Evolutionary conservation across 1,140 invertebrate genomes (phyloP), one percentile per base, ranked within the genome.

Genomic region (Theocolax elegans): DNA sequence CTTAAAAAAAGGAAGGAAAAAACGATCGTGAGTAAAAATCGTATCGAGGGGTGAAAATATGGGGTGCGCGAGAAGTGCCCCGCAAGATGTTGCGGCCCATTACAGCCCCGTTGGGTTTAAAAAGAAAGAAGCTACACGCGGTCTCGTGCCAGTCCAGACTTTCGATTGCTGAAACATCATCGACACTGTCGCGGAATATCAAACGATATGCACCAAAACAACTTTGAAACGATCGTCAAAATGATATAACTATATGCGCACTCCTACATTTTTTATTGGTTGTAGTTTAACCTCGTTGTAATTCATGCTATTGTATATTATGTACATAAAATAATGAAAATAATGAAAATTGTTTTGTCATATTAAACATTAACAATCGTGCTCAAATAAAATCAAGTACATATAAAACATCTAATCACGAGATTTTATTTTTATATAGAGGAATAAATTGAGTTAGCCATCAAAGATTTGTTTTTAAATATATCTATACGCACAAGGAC

Each of bases 51-150:
- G 73, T 66, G 74, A 70, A 79, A 77, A 74, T 71, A 67, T 76
- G 72, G 79, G 73, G 78, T 76, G 74, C 72, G 77, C 79, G 77
- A 75, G 65, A 79, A 82, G 79, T 82, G 77, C 77, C 78, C 74
- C 64, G 69, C 82, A 84, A 84, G 80, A 84, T 84, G 82, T 83
- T 82, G 79, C 82, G 76, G 77, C 75, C 79, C 80, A 83, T 83
- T 84, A 84, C 77, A 80, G 75, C 74, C 77, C 81, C 78, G 72
- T 70, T 80, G 76, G 76, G 77, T 60, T 80, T 72, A 74, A 77
- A 79, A 78, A 76, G 72, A n/a, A n/a, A n/a, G n/a, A n/a, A n/a
- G n/a, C n/a, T 74, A 8, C 72, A 73, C 74, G 63, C 72, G 73
- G 62, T 66, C 71, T 72, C 72, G 67, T 64, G 63, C 70, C 73